phyloP scores from a whole-genome alignment of 1,140 invertebrate genomes.

The Cyclina sinensis region DNA sequence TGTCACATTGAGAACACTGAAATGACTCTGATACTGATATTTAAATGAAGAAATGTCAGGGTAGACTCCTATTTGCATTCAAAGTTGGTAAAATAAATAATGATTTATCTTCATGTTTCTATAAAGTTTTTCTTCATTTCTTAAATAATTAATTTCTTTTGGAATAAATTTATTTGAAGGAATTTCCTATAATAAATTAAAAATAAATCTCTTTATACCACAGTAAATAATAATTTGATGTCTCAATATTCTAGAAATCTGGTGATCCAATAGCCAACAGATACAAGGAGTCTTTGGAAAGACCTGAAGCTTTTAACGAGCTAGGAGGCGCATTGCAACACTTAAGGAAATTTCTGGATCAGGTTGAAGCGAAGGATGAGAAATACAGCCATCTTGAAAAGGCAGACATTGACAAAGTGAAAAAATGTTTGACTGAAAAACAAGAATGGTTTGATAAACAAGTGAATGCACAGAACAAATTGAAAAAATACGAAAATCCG shows the following conservation, averaged over 20 bases:
- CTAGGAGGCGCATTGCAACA: slow-evolving; percentile 91
- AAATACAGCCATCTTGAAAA: slow-evolving; percentile 94
- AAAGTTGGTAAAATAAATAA: too few relatives aligned
- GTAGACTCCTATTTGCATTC: neutral
- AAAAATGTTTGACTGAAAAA: slow-evolving; percentile 87
- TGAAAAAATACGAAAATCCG: slow-evolving; percentile 89
- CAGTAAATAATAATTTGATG: neutral
- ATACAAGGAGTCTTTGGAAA: slow-evolving; percentile 92
- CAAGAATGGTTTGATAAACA: slow-evolving; percentile 92
- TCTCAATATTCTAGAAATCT: slow-evolving; percentile 84
- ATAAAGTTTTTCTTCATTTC: too few relatives aligned
- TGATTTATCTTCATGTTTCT: too few relatives aligned
- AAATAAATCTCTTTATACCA: too few relatives aligned
- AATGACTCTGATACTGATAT: slow-evolving; percentile 34
- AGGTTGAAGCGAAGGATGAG: slow-evolving; percentile 89
- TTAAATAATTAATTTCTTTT: too few relatives aligned
- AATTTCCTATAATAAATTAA: too few relatives aligned
- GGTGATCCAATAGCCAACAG: slow-evolving; percentile 95
- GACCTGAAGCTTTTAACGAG: slow-evolving; percentile 92
- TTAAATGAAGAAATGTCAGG: neutral
- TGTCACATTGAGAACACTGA: too few relatives aligned
- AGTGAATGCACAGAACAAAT: slow-evolving; percentile 89
- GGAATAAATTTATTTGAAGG: too few relatives aligned
- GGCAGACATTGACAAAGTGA: slow-evolving; percentile 92
- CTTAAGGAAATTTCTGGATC: slow-evolving; percentile 92